phyloP scores from a whole-genome alignment of 2,888 invertebrate species.

The Timema cristinae region DNA sequence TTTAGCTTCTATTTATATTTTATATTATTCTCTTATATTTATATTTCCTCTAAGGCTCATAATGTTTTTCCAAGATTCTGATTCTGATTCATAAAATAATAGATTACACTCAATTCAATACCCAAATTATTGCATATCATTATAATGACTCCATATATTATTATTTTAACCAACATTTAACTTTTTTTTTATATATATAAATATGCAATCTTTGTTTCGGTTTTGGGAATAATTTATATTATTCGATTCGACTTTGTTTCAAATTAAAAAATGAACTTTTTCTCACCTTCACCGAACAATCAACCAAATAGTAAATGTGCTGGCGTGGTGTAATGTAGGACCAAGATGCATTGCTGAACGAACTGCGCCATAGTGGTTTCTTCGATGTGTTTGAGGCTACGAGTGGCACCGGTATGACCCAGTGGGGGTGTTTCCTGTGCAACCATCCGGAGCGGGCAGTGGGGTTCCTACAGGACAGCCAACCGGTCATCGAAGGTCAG shows the following conservation, averaged over 20 bases:
- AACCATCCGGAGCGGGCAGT: constrained; percentile 87
- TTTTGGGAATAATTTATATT: too few species aligned
- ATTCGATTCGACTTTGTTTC: too few species aligned
- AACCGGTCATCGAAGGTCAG: constrained; percentile 86
- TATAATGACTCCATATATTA: too few species aligned
- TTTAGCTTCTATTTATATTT: too few species aligned
- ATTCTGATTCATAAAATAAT: too few species aligned
- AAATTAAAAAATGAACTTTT: neutral
- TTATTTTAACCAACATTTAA: too few species aligned
- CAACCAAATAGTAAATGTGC: neutral
- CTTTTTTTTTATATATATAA: neutral
- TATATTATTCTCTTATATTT: too few species aligned
- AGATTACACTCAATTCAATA: too few species aligned
- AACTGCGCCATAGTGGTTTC: constrained; percentile 80
- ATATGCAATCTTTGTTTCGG: neutral
- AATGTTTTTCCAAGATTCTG: too few species aligned
- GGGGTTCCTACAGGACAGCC: constrained; percentile 71
- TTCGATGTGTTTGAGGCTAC: constrained; percentile 90
- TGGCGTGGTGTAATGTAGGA: constrained; percentile 52
- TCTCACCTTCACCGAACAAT: neutral
- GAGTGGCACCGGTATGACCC: constrained; percentile 49
- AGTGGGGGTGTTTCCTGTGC: constrained; percentile 92
- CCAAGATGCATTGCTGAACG: constrained; percentile 80
- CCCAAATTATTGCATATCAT: too few species aligned
- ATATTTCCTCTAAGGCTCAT: too few species aligned